Base-by-base conservation (phyloP, 2,797 vertebrate genomes). In the Sebastes glaucus region DNA sequence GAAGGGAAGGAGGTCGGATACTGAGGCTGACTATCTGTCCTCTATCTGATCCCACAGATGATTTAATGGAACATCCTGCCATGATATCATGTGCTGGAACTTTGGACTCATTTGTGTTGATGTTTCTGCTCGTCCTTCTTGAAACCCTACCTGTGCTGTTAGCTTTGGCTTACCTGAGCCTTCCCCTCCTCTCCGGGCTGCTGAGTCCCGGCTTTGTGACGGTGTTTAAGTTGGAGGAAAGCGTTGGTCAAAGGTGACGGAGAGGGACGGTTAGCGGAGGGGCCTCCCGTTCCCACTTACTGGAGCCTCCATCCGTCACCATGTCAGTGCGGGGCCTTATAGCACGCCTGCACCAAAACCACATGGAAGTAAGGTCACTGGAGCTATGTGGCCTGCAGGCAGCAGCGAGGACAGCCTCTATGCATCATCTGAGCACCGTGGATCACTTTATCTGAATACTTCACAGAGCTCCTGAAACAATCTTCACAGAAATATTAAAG, bases 291-390 rank as follows among this genome's bases (percentile, higher is more conserved):
- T 73, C 62, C 52, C 42, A 68, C 68, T 49, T 35, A 71, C 65
- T 46, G 76, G 49, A 76, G 62, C 53, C 71, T 75, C 59, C 78
- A 89, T 87, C 77, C 70, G 79, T 89, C 88, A 88, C 27, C 0
- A 3, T 74, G 87, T 81, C 84, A 82, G 71, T 20, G 74, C 28
- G 23, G 42, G 52, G 33, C 35, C 16, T 52, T 22, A 55, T 77
- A 79, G 46, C 71, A 73, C 60, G 71, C 71, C 59, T 82, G 81
- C 80, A 78, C 79, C 60, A 87, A 85, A 87, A 82, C 33, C 64
- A 81, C 80, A 82, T 65, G 22, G 80, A 76, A 61, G 71, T 71
- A 60, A 66, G 79, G 77, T 74, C 62, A 73, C 27, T 4, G 27
- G 8, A 46, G 46, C 55, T 74, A 56, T 65, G 71, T 28, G 28